Percentiles rank a stretch among this genome's conserved stretches.
phyloP scores from a whole-genome alignment of 2,113 vertebrate species.

The Crocuta crocuta region DNA sequence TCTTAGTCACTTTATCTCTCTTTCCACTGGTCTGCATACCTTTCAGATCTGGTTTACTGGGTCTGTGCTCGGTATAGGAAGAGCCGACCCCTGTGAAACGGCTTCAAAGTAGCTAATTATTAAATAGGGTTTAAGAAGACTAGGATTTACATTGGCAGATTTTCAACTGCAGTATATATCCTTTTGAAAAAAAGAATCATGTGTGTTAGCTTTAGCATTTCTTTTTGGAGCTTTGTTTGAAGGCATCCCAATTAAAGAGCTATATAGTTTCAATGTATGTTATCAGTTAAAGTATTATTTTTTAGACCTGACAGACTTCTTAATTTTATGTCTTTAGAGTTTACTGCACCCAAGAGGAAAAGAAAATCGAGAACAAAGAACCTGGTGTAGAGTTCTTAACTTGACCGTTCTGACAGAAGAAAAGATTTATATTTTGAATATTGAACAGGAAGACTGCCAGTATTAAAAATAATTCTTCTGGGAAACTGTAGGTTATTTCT shows the following conservation, averaged over 20 bases:
- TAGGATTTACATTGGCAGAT: background rate
- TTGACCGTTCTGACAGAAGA: slow-evolving; percentile 39
- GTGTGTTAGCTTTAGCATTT: background rate
- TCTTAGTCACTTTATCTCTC: background rate
- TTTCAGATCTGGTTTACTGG: background rate
- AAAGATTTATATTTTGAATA: slow-evolving; percentile 24
- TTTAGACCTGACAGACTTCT: slow-evolving; percentile 37
- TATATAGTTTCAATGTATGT: background rate
- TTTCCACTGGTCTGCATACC: background rate
- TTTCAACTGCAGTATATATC: slow-evolving; percentile 16
- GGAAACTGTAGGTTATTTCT: slow-evolving; percentile 44
- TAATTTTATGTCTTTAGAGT: slow-evolving; percentile 83
- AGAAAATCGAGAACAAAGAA: slow-evolving; percentile 76
- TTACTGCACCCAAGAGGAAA: slow-evolving; percentile 80
- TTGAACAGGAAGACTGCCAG: slow-evolving; percentile 6
- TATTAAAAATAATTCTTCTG: slow-evolving; percentile 58
- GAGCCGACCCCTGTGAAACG: background rate
- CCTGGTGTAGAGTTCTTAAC: slow-evolving; percentile 17
- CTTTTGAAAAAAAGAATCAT: slow-evolving; percentile 33
- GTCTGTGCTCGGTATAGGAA: background rate
- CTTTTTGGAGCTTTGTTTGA: background rate
- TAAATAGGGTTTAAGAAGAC: slow-evolving; percentile 5
- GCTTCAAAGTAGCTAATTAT: background rate
- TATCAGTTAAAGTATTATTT: background rate
- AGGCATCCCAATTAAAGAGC: background rate